Percentiles rank a stretch among this genome's conserved stretches.
These are phyloP conservation scores for Argopecten irradians DNA, from an alignment of 1,140 invertebrate species.

Conservation along the genomic window DNA sequence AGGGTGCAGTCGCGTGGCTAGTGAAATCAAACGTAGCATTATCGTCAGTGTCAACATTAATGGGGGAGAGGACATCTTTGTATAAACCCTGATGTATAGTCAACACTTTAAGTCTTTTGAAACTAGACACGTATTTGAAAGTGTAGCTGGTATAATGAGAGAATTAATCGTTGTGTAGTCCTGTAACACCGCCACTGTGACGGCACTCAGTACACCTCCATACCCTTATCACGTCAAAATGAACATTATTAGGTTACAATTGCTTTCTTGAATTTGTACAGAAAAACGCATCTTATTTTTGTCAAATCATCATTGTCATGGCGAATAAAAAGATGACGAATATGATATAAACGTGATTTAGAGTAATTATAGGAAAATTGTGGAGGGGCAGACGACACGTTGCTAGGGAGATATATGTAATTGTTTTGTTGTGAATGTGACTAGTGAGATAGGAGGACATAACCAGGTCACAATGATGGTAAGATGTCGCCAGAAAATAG, in stretches of 20 bases:
- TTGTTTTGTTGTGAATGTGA: conserved; percentile 11
- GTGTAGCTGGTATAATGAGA: conserved; percentile 13
- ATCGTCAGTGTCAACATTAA: conserved; percentile 8
- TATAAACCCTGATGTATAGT: not conserved
- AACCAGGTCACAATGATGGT: not conserved
- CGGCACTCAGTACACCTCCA: not conserved
- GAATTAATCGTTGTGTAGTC: not conserved
- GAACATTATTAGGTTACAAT: not conserved
- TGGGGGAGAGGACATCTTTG: not conserved
- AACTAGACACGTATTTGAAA: not conserved
- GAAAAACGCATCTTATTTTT: not conserved
- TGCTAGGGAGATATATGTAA: not conserved
- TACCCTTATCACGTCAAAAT: conserved; percentile 15
- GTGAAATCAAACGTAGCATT: not conserved
- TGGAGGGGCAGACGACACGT: not conserved
- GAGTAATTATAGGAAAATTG: not conserved
- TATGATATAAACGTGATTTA: not conserved
- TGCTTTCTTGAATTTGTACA: not conserved
- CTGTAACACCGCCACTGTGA: not conserved
- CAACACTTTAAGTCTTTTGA: conserved; percentile 8
- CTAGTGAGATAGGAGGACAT: not conserved
- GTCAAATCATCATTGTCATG: not conserved
- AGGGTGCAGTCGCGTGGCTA: not conserved
- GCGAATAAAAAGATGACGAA: not conserved
- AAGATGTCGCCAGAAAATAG: not conserved